Conservation (phyloP, 2,888 invertebrate species). For the Drosophila histrio region DNA sequence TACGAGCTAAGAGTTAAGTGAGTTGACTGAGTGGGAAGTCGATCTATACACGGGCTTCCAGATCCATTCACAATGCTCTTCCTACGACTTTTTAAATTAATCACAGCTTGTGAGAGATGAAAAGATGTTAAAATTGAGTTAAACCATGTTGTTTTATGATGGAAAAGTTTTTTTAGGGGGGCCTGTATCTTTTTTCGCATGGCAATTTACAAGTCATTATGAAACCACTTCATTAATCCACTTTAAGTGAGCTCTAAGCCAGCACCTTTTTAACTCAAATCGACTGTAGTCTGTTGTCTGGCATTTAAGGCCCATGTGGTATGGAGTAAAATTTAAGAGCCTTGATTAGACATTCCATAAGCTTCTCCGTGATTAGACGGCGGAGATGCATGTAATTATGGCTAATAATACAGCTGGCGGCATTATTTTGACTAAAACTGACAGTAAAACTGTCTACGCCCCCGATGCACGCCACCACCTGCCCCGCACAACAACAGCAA, state of each 20-base stretch:
- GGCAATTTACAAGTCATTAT: slow-evolving; percentile 71
- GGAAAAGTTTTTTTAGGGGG: neutral
- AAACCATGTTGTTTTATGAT: slow-evolving; percentile 7
- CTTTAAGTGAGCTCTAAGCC: slow-evolving; percentile 51
- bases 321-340: slow-evolving; percentile 29
- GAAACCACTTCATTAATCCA: slow-evolving; percentile 63
- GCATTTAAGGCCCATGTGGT: slow-evolving; percentile 19
- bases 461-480: slow-evolving; percentile 34
- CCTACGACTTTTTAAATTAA: slow-evolving; percentile 35
- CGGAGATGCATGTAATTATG: slow-evolving; percentile 75
- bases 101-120: slow-evolving; percentile 18
- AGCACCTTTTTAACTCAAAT: neutral
- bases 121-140: slow-evolving; percentile 1
- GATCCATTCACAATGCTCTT: slow-evolving; percentile 39
- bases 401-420: slow-evolving; percentile 75
- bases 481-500: slow-evolving; percentile 20
- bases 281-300: neutral
- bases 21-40: slow-evolving; percentile 34
- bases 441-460: slow-evolving; percentile 74
- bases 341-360: slow-evolving; percentile 54
- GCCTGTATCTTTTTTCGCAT: slow-evolving; percentile 7
- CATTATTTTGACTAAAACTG: slow-evolving; percentile 72
- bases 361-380: slow-evolving; percentile 62
- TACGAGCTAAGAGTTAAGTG: neutral
- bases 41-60: slow-evolving; percentile 13